Evolutionary conservation across 1,140 invertebrate species (phyloP).

Genomic region (Scaptomyza hsui): DNA sequence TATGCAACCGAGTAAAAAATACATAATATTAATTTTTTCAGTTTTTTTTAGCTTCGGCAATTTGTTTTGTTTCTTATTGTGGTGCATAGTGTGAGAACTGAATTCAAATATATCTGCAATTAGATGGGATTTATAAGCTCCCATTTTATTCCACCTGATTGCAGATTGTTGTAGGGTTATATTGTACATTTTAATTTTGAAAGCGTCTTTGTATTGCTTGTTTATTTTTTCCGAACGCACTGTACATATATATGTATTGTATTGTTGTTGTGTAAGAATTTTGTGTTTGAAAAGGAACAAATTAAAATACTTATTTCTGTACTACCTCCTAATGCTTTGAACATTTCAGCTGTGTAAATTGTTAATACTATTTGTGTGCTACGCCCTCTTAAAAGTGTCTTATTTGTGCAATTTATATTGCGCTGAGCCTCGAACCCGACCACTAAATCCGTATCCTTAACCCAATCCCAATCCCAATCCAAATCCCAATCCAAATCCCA

Average conservation of each 20-base stretch:
- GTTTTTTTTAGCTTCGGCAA: no score
- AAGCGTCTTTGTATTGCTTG: neutral
- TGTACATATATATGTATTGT: constrained; percentile 33
- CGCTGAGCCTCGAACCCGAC: constrained; percentile 4
- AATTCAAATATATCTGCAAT: no score
- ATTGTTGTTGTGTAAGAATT: constrained; percentile 26
- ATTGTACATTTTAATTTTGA: constrained; percentile 3
- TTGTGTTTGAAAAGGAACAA: constrained; percentile 9
- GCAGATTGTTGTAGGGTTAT: neutral
- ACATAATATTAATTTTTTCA: no score
- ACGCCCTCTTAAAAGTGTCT: constrained; percentile 30
- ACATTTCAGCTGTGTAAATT: constrained; percentile 70
- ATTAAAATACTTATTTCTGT: constrained; percentile 26
- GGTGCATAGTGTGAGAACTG: no score
- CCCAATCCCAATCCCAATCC: neutral
- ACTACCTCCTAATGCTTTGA: constrained; percentile 58
- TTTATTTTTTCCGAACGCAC: constrained; percentile 2
- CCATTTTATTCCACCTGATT: constrained; percentile 7
- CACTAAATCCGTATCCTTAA: neutral
- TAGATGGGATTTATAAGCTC: neutral
- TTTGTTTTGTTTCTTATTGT: neutral
- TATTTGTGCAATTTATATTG: constrained; percentile 42
- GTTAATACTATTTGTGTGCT: constrained; percentile 31
- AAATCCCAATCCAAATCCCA: neutral
- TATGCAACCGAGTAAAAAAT: no score